Conservation (phyloP, 1,140 invertebrate genomes). For the Colletes gigas region DNA sequence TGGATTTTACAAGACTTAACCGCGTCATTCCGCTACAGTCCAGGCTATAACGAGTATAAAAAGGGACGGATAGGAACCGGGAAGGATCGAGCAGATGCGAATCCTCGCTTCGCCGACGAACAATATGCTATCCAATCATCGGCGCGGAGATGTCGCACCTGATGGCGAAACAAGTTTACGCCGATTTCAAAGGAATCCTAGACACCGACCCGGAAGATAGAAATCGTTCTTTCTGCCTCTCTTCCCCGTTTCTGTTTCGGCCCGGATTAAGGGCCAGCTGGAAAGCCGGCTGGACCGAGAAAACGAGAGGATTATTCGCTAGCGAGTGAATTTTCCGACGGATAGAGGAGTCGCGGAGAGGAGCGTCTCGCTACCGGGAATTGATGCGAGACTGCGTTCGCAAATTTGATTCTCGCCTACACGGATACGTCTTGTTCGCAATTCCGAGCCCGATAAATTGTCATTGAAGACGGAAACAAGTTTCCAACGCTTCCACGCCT, state of each 20-base stretch:
- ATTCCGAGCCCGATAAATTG: conserved; percentile 24
- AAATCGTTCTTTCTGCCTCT: neutral
- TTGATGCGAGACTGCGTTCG: conserved; percentile 25
- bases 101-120: conserved; percentile 8
- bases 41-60: neutral
- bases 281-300: conserved; percentile 27
- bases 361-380: conserved; percentile 19
- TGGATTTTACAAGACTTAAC: conserved; percentile 52
- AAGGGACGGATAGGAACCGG: conserved; percentile 11
- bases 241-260: neutral
- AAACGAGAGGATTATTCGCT: conserved; percentile 59
- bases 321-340: conserved; percentile 57
- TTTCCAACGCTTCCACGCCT: neutral
- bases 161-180: conserved; percentile 53
- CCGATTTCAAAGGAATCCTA: conserved; percentile 34
- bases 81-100: conserved; percentile 5
- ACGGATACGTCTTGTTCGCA: conserved; percentile 13
- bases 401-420: conserved; percentile 37
- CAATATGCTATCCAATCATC: conserved; percentile 49
- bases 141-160: conserved; percentile 38
- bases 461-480: conserved; percentile 32
- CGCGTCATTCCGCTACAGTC: conserved; percentile 14
- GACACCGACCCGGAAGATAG: neutral
- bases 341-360: neutral
- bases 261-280: conserved; percentile 43